Conservation (phyloP, 1,140 invertebrate genomes). For the Chironomus striatipennis region DNA sequence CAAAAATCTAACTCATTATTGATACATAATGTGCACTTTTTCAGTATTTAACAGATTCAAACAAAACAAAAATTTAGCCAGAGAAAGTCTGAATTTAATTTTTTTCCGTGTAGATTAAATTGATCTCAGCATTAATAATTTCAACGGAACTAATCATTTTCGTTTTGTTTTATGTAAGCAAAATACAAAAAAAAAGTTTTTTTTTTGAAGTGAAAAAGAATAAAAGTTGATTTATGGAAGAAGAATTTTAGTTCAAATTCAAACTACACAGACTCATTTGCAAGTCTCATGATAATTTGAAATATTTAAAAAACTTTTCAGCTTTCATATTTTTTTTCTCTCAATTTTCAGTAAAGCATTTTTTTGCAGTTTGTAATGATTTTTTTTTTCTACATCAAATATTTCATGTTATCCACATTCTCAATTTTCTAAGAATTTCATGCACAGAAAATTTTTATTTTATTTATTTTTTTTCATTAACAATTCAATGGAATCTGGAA, state of each 20-base stretch:
- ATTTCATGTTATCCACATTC: too few relatives aligned
- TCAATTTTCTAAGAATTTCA: too few relatives aligned
- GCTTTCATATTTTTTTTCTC: too few relatives aligned
- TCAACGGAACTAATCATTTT: background rate
- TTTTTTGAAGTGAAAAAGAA: background rate
- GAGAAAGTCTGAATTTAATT: constrained; percentile 2
- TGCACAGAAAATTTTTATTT: too few relatives aligned
- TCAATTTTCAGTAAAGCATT: too few relatives aligned
- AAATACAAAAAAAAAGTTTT: background rate
- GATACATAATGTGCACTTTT: too few relatives aligned
- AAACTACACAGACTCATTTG: background rate
- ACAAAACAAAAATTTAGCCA: background rate
- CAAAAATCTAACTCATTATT: too few relatives aligned
- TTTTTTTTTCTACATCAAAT: too few relatives aligned
- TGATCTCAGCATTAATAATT: constrained; percentile 7
- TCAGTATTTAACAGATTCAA: too few relatives aligned
- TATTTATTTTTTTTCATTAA: too few relatives aligned
- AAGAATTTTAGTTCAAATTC: background rate
- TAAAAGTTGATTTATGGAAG: background rate
- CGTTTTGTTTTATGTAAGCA: background rate
- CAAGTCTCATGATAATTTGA: background rate
- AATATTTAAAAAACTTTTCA: background rate
- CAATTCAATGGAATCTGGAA: too few relatives aligned
- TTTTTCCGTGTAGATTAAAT: background rate
- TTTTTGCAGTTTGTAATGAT: too few relatives aligned